A percentile compares a stretch with the other conserved stretches of the same genome.
phyloP scores from a whole-genome alignment of 2,797 vertebrate species.

The Coranthus polyacanthus region DNA sequence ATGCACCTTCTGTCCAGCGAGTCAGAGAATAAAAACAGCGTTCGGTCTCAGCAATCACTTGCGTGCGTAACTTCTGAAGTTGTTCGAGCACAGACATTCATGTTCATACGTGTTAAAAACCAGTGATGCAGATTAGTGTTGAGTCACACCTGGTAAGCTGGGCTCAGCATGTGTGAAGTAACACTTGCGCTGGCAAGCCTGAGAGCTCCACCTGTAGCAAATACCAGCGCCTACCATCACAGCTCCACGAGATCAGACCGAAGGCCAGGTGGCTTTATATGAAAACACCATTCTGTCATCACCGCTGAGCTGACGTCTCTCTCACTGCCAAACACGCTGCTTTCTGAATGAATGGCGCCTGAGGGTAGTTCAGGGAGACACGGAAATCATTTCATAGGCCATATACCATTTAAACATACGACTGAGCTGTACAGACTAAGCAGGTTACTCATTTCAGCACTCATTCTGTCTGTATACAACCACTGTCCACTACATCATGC shows the following conservation, averaged over 20 bases:
- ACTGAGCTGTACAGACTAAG: too few species aligned
- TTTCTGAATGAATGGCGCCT: background rate
- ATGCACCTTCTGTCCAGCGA: background rate
- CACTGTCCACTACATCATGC: background rate
- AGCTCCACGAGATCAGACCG: slow-evolving; percentile 2
- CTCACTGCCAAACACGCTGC: background rate
- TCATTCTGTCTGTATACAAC: background rate
- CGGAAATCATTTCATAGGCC: background rate
- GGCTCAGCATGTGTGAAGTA: slow-evolving; percentile 25
- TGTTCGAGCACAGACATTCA: slow-evolving; percentile 3
- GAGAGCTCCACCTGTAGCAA: slow-evolving; percentile 51
- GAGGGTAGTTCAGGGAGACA: background rate
- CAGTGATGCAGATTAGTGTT: slow-evolving; percentile 12
- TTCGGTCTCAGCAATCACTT: background rate
- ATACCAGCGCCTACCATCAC: slow-evolving; percentile 15
- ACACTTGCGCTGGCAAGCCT: slow-evolving; percentile 32
- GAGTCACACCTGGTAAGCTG: slow-evolving; percentile 44
- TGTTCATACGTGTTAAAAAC: background rate
- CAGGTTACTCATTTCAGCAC: background rate
- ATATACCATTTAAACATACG: too few species aligned
- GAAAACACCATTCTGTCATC: background rate
- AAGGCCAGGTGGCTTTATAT: slow-evolving; percentile 7
- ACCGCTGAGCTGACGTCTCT: background rate
- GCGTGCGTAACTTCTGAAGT: slow-evolving; percentile 1
- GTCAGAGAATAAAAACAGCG: background rate